Conservation (phyloP, 2,888 invertebrate genomes). For the Suillia variegata region DNA sequence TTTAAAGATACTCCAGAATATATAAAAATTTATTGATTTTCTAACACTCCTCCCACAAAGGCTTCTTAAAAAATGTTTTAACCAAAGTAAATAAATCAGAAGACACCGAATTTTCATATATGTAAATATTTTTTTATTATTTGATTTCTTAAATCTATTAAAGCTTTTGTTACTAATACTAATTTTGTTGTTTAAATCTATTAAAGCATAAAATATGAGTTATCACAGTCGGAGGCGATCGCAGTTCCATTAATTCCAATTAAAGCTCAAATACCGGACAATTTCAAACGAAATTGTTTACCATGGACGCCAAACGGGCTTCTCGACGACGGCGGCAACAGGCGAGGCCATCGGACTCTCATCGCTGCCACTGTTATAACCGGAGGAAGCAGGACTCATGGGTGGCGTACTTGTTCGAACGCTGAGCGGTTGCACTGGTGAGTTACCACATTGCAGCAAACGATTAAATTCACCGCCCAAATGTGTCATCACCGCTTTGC, state of each 20-base stretch:
- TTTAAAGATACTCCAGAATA: too few species aligned
- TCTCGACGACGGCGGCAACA: conserved; percentile 16
- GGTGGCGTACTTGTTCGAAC: conserved; percentile 31
- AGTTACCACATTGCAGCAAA: conserved; percentile 40
- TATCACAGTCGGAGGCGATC: conserved; percentile 14
- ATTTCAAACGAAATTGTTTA: conserved; percentile 22
- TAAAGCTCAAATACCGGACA: conserved; percentile 11
- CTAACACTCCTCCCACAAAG: too few species aligned
- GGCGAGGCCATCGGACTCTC: conserved; percentile 34
- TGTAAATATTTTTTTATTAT: too few species aligned
- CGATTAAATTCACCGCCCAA: conserved; percentile 79
- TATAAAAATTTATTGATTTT: too few species aligned
- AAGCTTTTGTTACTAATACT: too few species aligned
- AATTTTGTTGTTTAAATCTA: not conserved
- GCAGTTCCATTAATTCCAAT: not conserved
- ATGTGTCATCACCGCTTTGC: conserved; percentile 87
- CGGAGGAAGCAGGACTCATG: conserved; percentile 57
- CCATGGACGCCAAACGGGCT: conserved; percentile 48
- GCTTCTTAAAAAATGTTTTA: too few species aligned
- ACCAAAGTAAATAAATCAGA: too few species aligned
- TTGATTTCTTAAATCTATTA: too few species aligned
- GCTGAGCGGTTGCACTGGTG: not conserved
- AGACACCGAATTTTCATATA: too few species aligned
- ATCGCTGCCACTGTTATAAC: conserved; percentile 55
- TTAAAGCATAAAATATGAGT: not conserved